Evolutionary conservation across 2,797 vertebrate genomes (phyloP).

Genomic region (Brachyalestes nurse): DNA sequence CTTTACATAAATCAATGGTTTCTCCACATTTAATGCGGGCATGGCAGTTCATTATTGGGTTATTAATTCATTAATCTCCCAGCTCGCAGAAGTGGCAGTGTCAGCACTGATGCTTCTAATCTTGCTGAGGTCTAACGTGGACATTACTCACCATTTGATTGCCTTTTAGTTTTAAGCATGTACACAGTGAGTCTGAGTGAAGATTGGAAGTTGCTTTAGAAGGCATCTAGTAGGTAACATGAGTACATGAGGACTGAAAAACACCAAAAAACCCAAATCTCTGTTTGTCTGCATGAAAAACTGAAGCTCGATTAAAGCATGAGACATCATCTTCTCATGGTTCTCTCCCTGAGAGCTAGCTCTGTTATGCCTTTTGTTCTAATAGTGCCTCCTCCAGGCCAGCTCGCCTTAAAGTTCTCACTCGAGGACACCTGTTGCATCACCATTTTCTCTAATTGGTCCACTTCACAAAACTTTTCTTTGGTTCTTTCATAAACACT

Average conservation of each 20-base stretch:
- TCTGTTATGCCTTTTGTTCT: conserved; percentile 19
- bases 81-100: conserved; percentile 6
- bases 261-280: conserved; percentile 35
- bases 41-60: conserved; percentile 50
- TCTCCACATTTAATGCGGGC: conserved; percentile 12
- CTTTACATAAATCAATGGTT: conserved; percentile 51
- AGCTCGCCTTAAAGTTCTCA: not conserved
- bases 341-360: conserved; percentile 18
- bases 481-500: not conserved
- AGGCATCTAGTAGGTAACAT: conserved; percentile 55
- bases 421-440: not conserved
- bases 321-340: conserved; percentile 13
- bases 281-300: not conserved
- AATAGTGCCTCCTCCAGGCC: not conserved
- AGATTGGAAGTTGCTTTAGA: not conserved
- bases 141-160: conserved; percentile 29
- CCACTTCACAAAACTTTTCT: not conserved
- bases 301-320: not conserved
- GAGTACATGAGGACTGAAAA: conserved; percentile 46
- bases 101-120: conserved; percentile 16
- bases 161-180: conserved; percentile 12
- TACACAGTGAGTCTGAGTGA: conserved; percentile 18
- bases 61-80: conserved; percentile 55
- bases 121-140: conserved; percentile 25
- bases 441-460: conserved; percentile 2